Conservation (phyloP, 30 jellyfish, hydroid and myxozoan genomes). For the Phacellophora camtschatica region DNA sequence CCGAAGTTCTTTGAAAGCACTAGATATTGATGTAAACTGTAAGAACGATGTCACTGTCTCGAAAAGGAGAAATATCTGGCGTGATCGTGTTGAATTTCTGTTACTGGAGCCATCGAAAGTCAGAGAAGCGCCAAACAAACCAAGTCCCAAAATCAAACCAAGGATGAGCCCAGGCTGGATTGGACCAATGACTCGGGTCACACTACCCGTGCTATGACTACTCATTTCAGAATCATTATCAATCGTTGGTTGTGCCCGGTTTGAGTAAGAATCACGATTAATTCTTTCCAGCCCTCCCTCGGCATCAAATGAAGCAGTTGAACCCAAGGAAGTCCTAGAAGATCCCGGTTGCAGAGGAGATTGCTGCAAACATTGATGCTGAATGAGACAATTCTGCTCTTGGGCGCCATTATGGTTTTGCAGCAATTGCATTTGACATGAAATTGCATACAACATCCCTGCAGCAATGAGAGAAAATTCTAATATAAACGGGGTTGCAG, state of each 20-base stretch:
- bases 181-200: too few relatives aligned
- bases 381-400: too few relatives aligned
- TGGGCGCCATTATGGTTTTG: not conserved
- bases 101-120: not conserved
- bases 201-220: too few relatives aligned
- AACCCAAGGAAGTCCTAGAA: not conserved
- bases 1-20: not conserved
- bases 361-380: too few relatives aligned
- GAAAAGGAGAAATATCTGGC: not conserved
- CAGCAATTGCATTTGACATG: not conserved
- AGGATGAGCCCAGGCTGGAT: not conserved
- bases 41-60: not conserved
- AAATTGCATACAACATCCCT: not conserved
- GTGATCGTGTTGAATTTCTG: not conserved
- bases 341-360: not conserved
- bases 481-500: constrained; percentile 13
- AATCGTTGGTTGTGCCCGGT: not conserved
- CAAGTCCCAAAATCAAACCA: not conserved
- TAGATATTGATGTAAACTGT: not conserved
- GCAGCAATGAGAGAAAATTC: constrained; percentile 32
- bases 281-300: too few relatives aligned
- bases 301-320: too few relatives aligned
- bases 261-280: not conserved
- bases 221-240: too few relatives aligned
- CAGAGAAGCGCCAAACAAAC: not conserved